Base-by-base conservation (phyloP, 2,113 vertebrate species). In the Azemiops feae region DNA sequence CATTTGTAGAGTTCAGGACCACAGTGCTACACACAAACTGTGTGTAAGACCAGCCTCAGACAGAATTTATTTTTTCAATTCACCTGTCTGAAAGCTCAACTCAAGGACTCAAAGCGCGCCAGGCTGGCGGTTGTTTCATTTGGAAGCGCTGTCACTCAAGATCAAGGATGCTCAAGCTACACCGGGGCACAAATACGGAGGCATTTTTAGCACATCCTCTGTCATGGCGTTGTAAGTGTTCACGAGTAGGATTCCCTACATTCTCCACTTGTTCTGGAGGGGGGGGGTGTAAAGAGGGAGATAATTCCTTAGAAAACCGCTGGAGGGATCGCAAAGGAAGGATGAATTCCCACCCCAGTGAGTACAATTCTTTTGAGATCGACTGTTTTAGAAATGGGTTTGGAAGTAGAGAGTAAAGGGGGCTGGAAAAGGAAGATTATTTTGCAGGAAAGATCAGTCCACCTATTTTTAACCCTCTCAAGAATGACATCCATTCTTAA, bases 61-160 rank as follows among this genome's bases (percentile, higher is more conserved):
- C 30, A 16, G 64, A 5, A 94, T 97, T 96, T 97, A 92, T 96
- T 95, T 95, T 95, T 95, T 96, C 96, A 96, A 95, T 96, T 96
- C 74, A 18, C 88, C 96, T 97, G 95, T 97, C 95, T 96, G 96
- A 89, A 43, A 94, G 87, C 93, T 96, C 91, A 93, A 93, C 89
- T 86, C 88, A 95, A 93, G 96, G 97, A 57, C 87, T 86, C 94
- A 94, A 91, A 94, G 95, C 93, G 88, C 54, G 95, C 34, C 11
- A 86, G 45, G 39, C 30, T 85, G 34, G 23, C 88, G 85, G 86
- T 94, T 87, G 96, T 96, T 87, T 97, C 94, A 95, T 97, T 97
- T 97, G 95, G 95, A 93, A 53, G 92, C 96, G 92, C 93, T 94
- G 94, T 89, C 91, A 87, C 94, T 95, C 91, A 94, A 91, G 94